Evolutionary conservation across 2,797 vertebrate genomes (phyloP), one percentile per base, ranked within the genome.

Genomic region (Centroberyx gerrardi): DNA sequence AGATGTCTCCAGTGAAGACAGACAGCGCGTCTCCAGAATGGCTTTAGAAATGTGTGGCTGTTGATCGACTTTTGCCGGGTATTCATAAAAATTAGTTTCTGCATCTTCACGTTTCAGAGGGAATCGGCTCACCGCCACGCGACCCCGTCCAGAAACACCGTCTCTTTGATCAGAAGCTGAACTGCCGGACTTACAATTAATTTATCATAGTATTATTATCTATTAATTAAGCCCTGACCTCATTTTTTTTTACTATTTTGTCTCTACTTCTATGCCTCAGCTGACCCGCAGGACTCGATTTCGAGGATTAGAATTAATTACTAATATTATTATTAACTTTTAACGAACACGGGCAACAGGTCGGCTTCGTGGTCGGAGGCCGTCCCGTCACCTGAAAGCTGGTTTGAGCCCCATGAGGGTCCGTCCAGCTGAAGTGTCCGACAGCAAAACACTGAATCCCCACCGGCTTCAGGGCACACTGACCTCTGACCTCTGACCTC

Each of bases 1-100:
- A 70, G 66, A 72, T 68, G 75, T 78, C 76, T 74, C 66, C 3
- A 31, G 28, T 29, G 68, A 81, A 76, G 28, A 1, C 6, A 12
- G 22, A 22, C 22, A 1, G 22, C 17, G 15, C 53, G 6, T 70
- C 66, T 70, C 52, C 55, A 61, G 46, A 36, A 44, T 46, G 66
- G 59, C 15, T 36, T 59, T 38, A 58, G 5, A 61, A 54, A 64
- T 1, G 12, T 10, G 71, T 22, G 58, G 62, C 31, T 46, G 65
- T 12, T 72, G 49, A 66, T 22, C 58, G 63, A 81, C 72, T 63
- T 60, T 68, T 46, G 48, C 13, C 22, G 1, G 13, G 17, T 22
- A 58, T 74, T 67, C 36, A 53, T 58, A 33, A 63, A 80, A 33
- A 3, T 18, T 56, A 44, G 63, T 48, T 69, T 38, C 49, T 5